A percentile compares a stretch with the other conserved stretches of the same genome.
Conservation (phyloP, 1,140 invertebrate species). For the Drosophila kanapiae region DNA sequence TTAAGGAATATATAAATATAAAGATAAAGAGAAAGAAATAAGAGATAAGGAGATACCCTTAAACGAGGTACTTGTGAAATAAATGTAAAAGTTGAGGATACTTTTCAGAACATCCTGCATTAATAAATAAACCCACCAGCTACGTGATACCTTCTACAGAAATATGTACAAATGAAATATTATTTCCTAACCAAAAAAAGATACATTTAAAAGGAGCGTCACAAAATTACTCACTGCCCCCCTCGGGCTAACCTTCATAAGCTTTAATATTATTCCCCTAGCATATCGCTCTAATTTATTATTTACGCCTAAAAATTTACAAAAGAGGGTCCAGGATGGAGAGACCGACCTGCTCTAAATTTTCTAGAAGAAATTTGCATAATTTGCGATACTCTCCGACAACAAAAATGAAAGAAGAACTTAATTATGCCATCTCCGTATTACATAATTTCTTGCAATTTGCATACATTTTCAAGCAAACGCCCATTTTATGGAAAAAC, state of each 20-base stretch:
- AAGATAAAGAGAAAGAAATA: background rate
- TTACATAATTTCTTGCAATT: slow-evolving; percentile 68
- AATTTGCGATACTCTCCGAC: slow-evolving; percentile 46
- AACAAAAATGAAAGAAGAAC: slow-evolving; percentile 49
- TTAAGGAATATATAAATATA: slow-evolving; percentile 8
- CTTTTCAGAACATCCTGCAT: background rate
- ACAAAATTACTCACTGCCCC: background rate
- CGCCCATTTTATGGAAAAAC: slow-evolving; percentile 21
- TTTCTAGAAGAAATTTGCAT: slow-evolving; percentile 59
- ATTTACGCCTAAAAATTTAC: slow-evolving; percentile 35
- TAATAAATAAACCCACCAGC: background rate
- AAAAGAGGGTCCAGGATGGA: background rate
- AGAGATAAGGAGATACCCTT: background rate
- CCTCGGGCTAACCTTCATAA: background rate
- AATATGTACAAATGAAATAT: background rate
- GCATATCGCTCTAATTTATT: slow-evolving; percentile 36
- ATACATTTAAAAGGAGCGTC: background rate
- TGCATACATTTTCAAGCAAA: slow-evolving; percentile 63
- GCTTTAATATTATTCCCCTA: slow-evolving; percentile 26
- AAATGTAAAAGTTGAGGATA: background rate
- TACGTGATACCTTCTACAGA: background rate
- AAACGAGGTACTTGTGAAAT: background rate
- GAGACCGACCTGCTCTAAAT: slow-evolving; percentile 18
- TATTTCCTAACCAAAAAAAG: background rate
- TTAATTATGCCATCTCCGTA: slow-evolving; percentile 62